Percentiles rank a stretch among this genome's conserved stretches.
phyloP scores from a whole-genome alignment of 2,113 vertebrate genomes.

The Piprites chloris region DNA sequence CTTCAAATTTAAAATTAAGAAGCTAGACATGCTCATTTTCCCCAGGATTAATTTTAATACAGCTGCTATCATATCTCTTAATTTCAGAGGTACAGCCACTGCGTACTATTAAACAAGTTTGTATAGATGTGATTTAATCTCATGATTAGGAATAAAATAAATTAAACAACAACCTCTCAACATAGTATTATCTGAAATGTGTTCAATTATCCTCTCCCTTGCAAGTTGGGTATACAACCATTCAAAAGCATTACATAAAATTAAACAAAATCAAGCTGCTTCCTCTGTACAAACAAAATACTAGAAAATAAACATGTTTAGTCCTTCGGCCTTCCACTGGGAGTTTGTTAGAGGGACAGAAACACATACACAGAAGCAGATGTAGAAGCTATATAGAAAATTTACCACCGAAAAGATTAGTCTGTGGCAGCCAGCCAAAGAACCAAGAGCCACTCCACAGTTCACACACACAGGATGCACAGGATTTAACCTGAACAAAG shows the following conservation, averaged over 20 bases:
- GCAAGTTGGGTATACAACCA: neutral
- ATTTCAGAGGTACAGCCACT: conserved; percentile 16
- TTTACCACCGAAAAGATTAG: neutral
- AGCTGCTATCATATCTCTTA: neutral
- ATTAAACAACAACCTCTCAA: neutral
- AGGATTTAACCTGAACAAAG: neutral
- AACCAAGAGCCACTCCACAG: neutral
- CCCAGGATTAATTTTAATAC: conserved; percentile 23
- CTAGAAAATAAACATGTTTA: neutral
- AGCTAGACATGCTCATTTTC: conserved; percentile 10
- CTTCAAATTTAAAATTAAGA: conserved; percentile 38
- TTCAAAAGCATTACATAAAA: neutral
- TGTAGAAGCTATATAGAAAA: neutral
- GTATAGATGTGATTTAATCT: neutral
- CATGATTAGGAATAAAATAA: neutral
- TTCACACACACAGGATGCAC: neutral
- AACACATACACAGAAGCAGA: neutral
- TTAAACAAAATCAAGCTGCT: neutral
- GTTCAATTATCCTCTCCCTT: neutral
- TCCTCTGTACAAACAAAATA: neutral
- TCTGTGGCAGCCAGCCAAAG: neutral
- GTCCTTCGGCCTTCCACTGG: neutral
- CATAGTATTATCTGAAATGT: neutral
- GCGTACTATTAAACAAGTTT: neutral
- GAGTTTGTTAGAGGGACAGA: neutral